These are phyloP conservation scores for Tokudaia muenninki DNA, from an alignment of 2,797 vertebrate species.

Conservation along the genomic window DNA sequence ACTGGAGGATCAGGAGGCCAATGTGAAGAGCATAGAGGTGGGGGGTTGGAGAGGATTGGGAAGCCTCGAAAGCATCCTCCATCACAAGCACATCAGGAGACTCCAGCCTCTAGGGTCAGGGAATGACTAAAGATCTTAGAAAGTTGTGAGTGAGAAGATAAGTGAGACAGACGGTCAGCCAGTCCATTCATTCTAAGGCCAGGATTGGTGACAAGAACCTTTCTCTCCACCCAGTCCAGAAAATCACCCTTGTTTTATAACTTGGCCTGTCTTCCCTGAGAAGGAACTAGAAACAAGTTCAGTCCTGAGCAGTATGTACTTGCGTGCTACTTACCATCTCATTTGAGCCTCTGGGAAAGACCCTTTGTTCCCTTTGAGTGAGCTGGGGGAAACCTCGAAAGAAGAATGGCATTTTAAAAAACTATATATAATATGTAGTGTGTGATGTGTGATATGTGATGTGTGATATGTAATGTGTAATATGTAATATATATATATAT, in stretches of 20 bases:
- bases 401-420: neutral
- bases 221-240: neutral
- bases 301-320: fast-evolving
- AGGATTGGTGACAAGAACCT: neutral
- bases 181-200: neutral
- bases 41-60: fast-evolving
- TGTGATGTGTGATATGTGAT: too few species aligned
- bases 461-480: too few species aligned
- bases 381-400: neutral
- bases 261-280: neutral
- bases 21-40: neutral
- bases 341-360: neutral
- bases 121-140: neutral
- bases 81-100: fast-evolving
- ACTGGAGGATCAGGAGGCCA: neutral
- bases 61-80: fast-evolving
- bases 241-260: neutral
- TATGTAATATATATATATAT: too few species aligned
- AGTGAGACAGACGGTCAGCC: fast-evolving
- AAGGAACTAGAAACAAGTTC: neutral
- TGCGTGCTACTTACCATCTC: neutral
- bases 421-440: too few species aligned
- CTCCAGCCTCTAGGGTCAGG: too few species aligned
- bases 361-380: too few species aligned
- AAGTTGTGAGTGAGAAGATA: fast-evolving